Conservation (phyloP, 1,140 invertebrate genomes). For the Drosophila seguyi region DNA sequence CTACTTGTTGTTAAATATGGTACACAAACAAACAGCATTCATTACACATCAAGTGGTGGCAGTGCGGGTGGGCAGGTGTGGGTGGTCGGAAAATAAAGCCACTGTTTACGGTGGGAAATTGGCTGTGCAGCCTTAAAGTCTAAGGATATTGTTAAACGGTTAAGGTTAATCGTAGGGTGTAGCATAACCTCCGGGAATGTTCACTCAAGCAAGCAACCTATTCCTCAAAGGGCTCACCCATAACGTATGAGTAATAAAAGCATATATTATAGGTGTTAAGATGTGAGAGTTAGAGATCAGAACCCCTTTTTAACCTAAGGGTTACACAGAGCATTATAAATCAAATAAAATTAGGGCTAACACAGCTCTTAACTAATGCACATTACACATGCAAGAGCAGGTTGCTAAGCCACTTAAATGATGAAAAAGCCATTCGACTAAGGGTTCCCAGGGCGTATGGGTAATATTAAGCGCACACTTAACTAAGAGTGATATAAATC, state of each 20-base stretch:
- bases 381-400: not conserved
- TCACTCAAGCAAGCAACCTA: not conserved
- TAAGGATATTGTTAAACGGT: slow-evolving; percentile 14
- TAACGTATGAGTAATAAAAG: not conserved
- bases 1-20: slow-evolving; percentile 70
- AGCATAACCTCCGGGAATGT: not conserved
- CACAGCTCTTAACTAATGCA: slow-evolving; percentile 1
- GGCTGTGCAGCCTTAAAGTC: slow-evolving; percentile 5
- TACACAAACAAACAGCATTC: slow-evolving; percentile 58
- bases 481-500: slow-evolving; percentile 8
- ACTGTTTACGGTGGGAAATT: slow-evolving; percentile 38
- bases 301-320: not conserved
- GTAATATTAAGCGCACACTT: slow-evolving; percentile 5
- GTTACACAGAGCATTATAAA: slow-evolving; percentile 2
- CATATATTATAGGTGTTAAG: slow-evolving; percentile 10
- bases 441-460: not conserved
- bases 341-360: slow-evolving; percentile 12
- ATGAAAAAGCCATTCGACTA: slow-evolving; percentile 5
- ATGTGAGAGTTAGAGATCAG: slow-evolving; percentile 3
- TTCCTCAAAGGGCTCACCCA: slow-evolving; percentile 2
- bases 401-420: slow-evolving; percentile 2
- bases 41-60: slow-evolving; percentile 37
- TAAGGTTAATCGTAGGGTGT: not conserved
- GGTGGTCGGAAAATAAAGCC: not conserved
- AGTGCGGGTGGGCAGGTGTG: not conserved